These are phyloP conservation scores for Periophthalmus modestus DNA, from an alignment of 2,113 vertebrate species.

Conservation along the genomic window DNA sequence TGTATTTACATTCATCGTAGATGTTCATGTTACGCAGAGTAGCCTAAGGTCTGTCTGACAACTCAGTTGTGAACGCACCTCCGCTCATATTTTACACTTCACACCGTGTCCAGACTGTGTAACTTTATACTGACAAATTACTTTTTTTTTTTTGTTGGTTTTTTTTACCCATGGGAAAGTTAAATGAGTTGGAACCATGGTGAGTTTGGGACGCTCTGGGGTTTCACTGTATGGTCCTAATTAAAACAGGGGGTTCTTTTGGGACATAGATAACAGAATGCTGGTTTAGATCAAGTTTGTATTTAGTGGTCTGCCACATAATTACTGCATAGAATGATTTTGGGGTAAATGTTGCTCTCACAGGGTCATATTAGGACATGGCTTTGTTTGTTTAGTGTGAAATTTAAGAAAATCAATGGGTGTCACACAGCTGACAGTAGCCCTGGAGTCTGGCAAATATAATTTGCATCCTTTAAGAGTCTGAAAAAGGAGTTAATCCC, in stretches of 20 bases:
- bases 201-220: constrained; percentile 19
- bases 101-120: constrained; percentile 14
- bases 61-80: too few species aligned
- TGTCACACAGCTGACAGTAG: neutral
- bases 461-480: neutral
- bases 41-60: too few species aligned
- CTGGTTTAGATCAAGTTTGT: constrained; percentile 3
- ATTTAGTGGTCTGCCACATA: constrained; percentile 18
- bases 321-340: constrained; percentile 1
- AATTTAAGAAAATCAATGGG: neutral
- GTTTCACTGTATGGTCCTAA: constrained; percentile 7
- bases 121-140: constrained; percentile 32
- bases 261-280: neutral
- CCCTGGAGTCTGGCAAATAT: neutral
- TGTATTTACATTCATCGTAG: too few species aligned
- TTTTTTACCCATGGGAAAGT: constrained; percentile 16
- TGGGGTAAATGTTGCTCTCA: neutral
- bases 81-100: constrained; percentile 8
- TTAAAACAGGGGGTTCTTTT: constrained; percentile 16
- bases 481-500: too few species aligned
- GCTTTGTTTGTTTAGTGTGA: neutral
- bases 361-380: neutral
- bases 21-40: too few species aligned
- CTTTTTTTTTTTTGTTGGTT: constrained; percentile 16
- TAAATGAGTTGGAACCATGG: constrained; percentile 5